Evolutionary conservation across 1,140 invertebrate genomes (phyloP), one percentile per base, ranked within the genome.

Genomic region (Matsumurasca onukii): DNA sequence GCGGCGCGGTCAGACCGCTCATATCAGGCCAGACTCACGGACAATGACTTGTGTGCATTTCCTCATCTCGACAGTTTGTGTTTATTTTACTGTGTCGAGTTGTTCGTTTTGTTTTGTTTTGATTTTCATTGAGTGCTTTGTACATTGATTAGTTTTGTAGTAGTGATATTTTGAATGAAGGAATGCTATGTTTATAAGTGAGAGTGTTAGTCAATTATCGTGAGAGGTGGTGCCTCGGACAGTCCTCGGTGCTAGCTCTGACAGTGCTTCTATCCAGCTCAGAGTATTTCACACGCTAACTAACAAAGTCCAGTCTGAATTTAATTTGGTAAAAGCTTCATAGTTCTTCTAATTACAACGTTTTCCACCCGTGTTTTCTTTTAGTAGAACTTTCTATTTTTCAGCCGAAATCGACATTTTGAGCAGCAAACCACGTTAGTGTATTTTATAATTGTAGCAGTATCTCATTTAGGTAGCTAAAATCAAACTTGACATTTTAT

Each of bases 261-360:
- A 22, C 24, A 22, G 49, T 51, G 49, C 24, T 52, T 59, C 25
- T 59, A 25, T 59, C 34, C 30, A 59, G 30, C 55, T 59, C 9
- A 59, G 55, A 59, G 55, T 59, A 59, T 59, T 59, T 59, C 55
- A 59, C 24, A 59, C 24, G 55, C 55, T 59, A n/a, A n/a, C n/a
- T n/a, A n/a, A n/a, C n/a, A n/a, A n/a, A n/a, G n/a, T n/a, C n/a
- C n/a, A n/a, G n/a, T n/a, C n/a, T n/a, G n/a, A n/a, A n/a, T n/a
- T n/a, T n/a, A n/a, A n/a, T n/a, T n/a, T n/a, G n/a, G n/a, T n/a
- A n/a, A n/a, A n/a, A n/a, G n/a, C n/a, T n/a, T n/a, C n/a, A n/a
- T n/a, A n/a, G n/a, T n/a, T n/a, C n/a, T n/a, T n/a, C n/a, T n/a
- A n/a, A n/a, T n/a, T n/a, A n/a, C n/a, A n/a, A n/a, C n/a, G n/a